Base-by-base conservation (phyloP, 2,888 invertebrate genomes). In the Scaptomyza parva region DNA sequence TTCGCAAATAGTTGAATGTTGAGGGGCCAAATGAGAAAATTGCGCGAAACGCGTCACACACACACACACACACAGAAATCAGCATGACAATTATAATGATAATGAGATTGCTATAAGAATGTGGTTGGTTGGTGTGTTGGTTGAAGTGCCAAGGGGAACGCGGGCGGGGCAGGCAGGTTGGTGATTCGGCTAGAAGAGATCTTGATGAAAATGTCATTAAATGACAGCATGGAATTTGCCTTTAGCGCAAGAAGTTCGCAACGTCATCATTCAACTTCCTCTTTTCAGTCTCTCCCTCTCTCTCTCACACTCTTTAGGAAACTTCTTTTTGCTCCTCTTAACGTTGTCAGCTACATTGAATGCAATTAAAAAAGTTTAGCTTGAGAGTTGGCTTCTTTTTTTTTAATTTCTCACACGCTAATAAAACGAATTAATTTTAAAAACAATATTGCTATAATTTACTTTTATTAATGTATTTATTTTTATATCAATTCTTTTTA, bases 21-120 rank as follows among this genome's bases (percentile, higher is more conserved):
- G 22, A 8, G 7, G 50, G 47, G 53, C 30, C 28, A 47, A 53
- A 11, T 11, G 12, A 3, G 52, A 59, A 53, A 63, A 66, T 64
- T 52, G 63, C 52, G 55, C 60, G 39, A 52, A 62, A 28, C 48
- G 44, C 40, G 66, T 2, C 28, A 14, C 45, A n/a, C n/a, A n/a
- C n/a, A n/a, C n/a, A n/a, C n/a, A n/a, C n/a, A n/a, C n/a, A n/a
- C n/a, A 57, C 60, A 65, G 65, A 84, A 82, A 84, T 84, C 82
- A 83, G 82, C 82, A 84, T 84, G 84, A 83, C 82, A 83, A 84
- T 83, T 83, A 82, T 83, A 84, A 83, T 83, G 84, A 84, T 83
- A 83, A 83, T 83, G 82, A 84, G 84, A 33, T 58, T 47, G 55
- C 47, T 26, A 33, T 47, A 63, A 44, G 59, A 58, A 71, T 59